Base-by-base conservation (phyloP, 2,888 invertebrate species). In the Diabrotica balteata region DNA sequence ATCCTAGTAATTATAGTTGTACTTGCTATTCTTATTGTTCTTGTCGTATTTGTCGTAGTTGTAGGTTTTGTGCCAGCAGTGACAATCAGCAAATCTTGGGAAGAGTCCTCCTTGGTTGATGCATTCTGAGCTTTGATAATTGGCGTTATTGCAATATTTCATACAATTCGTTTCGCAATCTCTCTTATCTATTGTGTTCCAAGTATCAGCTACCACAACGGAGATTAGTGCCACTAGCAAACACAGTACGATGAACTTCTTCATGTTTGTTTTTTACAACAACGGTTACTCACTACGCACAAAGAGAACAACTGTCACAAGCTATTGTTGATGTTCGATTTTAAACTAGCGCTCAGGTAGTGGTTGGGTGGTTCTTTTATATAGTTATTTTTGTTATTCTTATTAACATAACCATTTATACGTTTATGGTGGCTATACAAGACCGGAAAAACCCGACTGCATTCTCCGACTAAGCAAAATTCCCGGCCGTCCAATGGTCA, bases 81-180 rank as follows among this genome's bases (percentile, higher is more conserved):
- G 70, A n/a, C 70, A 71, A 4, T 71, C 70, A 0, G 70, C 53
- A 53, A 62, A 71, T 52, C 55, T 71, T 7, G 70, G 70, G 51
- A 71, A 68, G 47, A 66, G 45, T 43, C 70, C 70, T n/a, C 70
- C 70, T 66, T 71, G 68, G 43, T 66, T 66, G 44, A 68, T 50
- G 50, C 70, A 71, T 52, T 71, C 70, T 2, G 45, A 52, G 32
- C 49, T 44, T 11, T 58, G 59, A 8, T 68, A 63, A 43, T 17
- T 43, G 8, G 59, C 22, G 0, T 42, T 53, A 7, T 59, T 8
- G 11, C 70, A 70, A 5, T 61, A 22, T 22, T 8, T 42, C 8
- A 59, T 44, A 45, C 70, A 70, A 45, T 50, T 66, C 9, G 49
- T 59, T 52, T 62, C 43, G 53, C 70, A 70, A 11, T 70, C 70